Evolutionary conservation across 2,113 vertebrate genomes (phyloP).

Genomic region (Leucosticte australis): DNA sequence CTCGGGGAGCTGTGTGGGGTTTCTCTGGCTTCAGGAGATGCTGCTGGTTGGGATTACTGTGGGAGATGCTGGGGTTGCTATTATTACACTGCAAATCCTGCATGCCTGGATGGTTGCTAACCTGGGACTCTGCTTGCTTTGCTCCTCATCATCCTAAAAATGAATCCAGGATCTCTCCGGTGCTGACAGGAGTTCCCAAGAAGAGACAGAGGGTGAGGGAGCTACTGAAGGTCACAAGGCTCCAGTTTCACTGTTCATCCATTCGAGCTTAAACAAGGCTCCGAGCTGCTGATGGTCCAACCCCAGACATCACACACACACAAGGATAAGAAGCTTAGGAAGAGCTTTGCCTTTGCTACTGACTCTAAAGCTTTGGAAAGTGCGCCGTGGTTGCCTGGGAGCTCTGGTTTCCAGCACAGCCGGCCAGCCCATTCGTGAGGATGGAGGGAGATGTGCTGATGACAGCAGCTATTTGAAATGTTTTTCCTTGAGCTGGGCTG

Average conservation of each 20-base stretch:
- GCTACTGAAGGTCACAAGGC: not conserved
- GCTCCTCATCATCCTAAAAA: not conserved
- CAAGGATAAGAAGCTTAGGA: not conserved
- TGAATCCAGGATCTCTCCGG: not conserved
- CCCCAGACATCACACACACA: not conserved
- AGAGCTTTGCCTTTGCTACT: not conserved
- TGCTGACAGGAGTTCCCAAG: not conserved
- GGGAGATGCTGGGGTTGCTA: not conserved
- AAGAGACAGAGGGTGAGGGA: not conserved
- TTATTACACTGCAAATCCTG: not conserved
- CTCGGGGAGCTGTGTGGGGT: not conserved
- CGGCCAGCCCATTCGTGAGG: not conserved
- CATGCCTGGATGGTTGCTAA: not conserved
- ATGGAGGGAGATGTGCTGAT: not conserved
- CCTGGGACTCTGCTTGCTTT: not conserved
- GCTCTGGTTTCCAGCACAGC: not conserved
- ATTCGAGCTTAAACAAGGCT: not conserved
- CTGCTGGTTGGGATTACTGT: not conserved
- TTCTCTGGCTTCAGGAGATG: not conserved
- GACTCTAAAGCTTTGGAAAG: slow-evolving; percentile 4
- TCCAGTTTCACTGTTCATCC: slow-evolving; percentile 2
- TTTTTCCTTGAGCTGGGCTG: not conserved
- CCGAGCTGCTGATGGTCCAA: not conserved
- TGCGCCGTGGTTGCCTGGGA: not conserved
- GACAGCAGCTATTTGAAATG: not conserved